These are phyloP conservation scores for Bimastos eiseni DNA, from an alignment of 2,888 invertebrate species.

Conservation along the genomic window DNA sequence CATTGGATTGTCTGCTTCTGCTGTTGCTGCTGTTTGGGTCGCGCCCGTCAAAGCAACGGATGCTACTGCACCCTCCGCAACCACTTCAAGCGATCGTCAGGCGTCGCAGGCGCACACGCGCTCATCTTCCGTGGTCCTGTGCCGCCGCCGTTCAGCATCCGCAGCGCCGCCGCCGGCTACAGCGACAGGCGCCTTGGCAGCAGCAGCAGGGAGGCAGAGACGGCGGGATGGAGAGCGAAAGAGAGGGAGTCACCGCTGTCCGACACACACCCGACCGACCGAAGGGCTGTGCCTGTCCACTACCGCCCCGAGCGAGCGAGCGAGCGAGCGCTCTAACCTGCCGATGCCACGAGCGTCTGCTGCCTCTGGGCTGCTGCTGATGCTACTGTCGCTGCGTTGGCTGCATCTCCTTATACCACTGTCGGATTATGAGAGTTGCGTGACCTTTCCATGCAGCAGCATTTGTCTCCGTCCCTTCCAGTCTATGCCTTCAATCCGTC, in stretches of 20 bases:
- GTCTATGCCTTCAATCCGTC: too few relatives aligned
- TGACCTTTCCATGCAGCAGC: background rate
- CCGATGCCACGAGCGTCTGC: constrained; percentile 28
- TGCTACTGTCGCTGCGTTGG: constrained; percentile 29
- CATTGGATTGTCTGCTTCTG: background rate
- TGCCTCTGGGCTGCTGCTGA: background rate
- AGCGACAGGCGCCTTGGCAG: constrained; percentile 13
- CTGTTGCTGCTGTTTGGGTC: background rate
- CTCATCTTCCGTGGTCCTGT: background rate
- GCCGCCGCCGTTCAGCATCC: background rate
- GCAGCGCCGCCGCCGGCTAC: background rate
- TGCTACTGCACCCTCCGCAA: background rate
- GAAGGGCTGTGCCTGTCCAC: constrained; percentile 20
- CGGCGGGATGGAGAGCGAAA: background rate
- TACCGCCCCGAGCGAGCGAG: background rate
- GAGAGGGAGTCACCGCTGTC: background rate
- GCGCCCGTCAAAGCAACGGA: background rate
- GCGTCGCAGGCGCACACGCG: background rate
- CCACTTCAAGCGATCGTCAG: background rate
- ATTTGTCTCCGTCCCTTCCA: background rate
- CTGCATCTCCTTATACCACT: constrained; percentile 41
- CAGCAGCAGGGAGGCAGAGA: background rate
- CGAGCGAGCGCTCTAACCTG: constrained; percentile 35
- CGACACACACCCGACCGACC: background rate
- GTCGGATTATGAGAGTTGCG: background rate